Evolutionary conservation across 2,888 invertebrate genomes (phyloP), one percentile per base, ranked within the genome.

Genomic region (Habrosyne pyritoides): DNA sequence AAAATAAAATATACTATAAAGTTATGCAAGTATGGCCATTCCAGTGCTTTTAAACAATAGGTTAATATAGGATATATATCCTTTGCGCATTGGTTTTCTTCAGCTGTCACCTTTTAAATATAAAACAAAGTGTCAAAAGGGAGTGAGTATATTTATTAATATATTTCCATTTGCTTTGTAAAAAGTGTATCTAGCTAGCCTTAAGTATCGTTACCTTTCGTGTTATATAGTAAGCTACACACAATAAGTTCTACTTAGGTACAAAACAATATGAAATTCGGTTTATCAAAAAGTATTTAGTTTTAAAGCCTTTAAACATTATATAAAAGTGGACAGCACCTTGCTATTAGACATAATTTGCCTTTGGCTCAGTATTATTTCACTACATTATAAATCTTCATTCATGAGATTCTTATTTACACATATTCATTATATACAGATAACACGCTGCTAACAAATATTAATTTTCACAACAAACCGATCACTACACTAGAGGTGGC

Each of bases 351-450:
- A 87, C 82, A 81, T 82, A 77, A 76, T 79, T 80, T 84, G 89
- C 90, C 91, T 91, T 90, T 89, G 90, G 90, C 90, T 88, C 81
- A 87, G 77, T 80, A 81, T 81, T 75, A 75, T 69, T 68, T 69
- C 63, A 62, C 48, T 53, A 54, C 56, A 56, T 61, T 65, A 68
- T 54, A 67, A 69, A 61, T 72, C 63, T 68, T 66, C 58, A 60
- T 63, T 71, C 54, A 72, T 73, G 87, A 87, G 86, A 87, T 88
- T 88, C 86, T 75, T 75, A 81, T 82, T 76, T 78, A 81, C 77
- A 82, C 67, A 79, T 70, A 71, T 71, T 71, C 62, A 64, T 64
- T 77, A 77, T 76, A 75, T 75, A 75, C 66, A 68, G 63, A 75
- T 64, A 73, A 71, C 64, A 60, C 63, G 64, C 53, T 67, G 68